These are phyloP conservation scores for Pseudococcus jackbeardsleyi DNA, from an alignment of 2,888 invertebrate species.

Conservation along the genomic window DNA sequence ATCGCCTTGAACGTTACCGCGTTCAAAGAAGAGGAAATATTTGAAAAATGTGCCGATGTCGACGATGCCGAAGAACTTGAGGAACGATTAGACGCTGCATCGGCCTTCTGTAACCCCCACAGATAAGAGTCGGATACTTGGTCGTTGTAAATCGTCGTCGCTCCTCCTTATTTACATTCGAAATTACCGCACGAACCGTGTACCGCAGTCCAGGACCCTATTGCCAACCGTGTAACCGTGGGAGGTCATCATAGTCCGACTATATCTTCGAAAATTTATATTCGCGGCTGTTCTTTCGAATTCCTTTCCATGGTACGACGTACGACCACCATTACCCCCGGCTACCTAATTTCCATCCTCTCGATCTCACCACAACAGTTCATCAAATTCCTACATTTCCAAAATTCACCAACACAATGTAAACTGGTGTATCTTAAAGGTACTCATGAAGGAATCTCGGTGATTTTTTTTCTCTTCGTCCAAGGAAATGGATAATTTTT, in stretches of 20 bases:
- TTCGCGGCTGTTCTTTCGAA: neutral
- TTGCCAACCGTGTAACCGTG: slow-evolving; percentile 9
- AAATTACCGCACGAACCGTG: slow-evolving; percentile 23
- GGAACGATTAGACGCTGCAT: neutral
- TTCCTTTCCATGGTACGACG: neutral
- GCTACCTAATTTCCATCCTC: neutral
- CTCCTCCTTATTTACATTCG: slow-evolving; percentile 25
- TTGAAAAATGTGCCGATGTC: slow-evolving; percentile 6
- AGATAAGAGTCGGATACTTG: neutral
- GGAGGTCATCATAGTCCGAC: slow-evolving; percentile 12
- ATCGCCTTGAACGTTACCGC: slow-evolving; percentile 1
- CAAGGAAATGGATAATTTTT: slow-evolving; percentile 1
- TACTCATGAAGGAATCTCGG: neutral
- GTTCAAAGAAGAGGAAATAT: neutral
- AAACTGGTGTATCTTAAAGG: neutral
- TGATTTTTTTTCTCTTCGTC: neutral
- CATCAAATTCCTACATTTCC: neutral
- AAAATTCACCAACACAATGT: neutral
- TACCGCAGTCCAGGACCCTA: neutral
- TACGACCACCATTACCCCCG: neutral
- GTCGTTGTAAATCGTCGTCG: neutral
- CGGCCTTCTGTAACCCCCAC: neutral
- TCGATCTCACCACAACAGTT: neutral
- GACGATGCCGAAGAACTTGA: neutral
- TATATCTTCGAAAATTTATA: slow-evolving; percentile 19